Evolutionary conservation across 1,140 invertebrate genomes (phyloP).

Genomic region (Monomorium pharaonis): DNA sequence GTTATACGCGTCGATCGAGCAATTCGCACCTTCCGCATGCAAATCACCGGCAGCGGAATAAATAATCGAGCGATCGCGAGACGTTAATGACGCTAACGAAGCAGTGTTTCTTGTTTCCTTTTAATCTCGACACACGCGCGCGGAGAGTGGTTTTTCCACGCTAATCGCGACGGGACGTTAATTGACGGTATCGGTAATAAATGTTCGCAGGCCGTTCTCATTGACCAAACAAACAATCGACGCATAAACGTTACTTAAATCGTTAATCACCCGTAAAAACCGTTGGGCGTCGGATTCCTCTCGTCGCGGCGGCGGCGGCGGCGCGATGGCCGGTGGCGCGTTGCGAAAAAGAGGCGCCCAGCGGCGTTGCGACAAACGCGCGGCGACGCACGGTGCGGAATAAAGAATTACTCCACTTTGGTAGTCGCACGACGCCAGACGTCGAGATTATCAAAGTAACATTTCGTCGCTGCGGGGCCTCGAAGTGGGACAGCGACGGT

Average conservation of each 20-base stretch:
- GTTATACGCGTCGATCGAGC: too few species aligned
- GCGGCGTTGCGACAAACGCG: conserved; percentile 5
- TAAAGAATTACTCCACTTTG: conserved; percentile 32
- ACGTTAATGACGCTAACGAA: background rate
- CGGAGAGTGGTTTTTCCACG: too few species aligned
- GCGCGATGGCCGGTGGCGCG: too few species aligned
- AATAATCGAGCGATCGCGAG: background rate
- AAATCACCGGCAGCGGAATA: background rate
- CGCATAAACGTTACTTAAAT: background rate
- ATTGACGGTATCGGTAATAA: background rate
- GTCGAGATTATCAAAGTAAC: background rate
- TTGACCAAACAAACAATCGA: background rate
- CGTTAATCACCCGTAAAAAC: background rate
- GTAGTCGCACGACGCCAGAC: background rate
- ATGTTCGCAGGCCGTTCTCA: background rate
- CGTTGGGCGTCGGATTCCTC: background rate
- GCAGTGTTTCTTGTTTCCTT: too few species aligned
- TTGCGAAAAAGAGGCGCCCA: background rate
- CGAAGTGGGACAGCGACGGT: conserved; percentile 8
- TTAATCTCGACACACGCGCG: background rate
- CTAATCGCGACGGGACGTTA: background rate
- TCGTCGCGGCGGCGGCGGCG: too few species aligned
- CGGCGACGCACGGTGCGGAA: background rate
- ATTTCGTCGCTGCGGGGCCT: background rate
- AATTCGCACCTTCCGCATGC: conserved; percentile 4